Base-by-base conservation (phyloP, 2,797 vertebrate species). In the Arnoldichthys spilopterus region DNA sequence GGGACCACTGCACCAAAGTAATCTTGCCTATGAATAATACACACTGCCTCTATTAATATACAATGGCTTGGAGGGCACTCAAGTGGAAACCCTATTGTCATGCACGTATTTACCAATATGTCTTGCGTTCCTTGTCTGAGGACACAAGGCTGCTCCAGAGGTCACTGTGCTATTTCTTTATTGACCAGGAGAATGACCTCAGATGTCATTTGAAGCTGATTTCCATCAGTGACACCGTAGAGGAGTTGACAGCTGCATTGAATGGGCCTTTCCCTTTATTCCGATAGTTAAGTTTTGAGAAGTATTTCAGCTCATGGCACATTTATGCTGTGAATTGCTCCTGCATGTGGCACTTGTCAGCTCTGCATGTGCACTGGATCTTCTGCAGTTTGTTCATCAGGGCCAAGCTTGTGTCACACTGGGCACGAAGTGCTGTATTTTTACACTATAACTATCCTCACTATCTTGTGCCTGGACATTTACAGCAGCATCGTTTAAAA, bases 21-120 rank as follows among this genome's bases (percentile, higher is more conserved):
- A 86, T 85, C 85, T 81, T 84, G 85, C 74, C 82, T 83, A 93
- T 95, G 85, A 94, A 95, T 94, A 91, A 95, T 93, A 90, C 82
- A 94, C 86, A 18, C 68, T 18, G 45, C 3, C 90, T 86, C 89
- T 89, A 92, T 93, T 92, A 92, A 90, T 93, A 90, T 87, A 85
- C 61, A 87, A 90, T 88, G 86, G 53, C 1, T 0, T 82, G 76
- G 80, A 82, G 84, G 82, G 84, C 81, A 78, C 86, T 86, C 82
- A 59, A 86, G 74, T 83, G 82, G 62, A 90, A 81, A 85, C 88
- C 83, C 90, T 83, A 89, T 86, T 86, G 85, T 87, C 79, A 77
- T 81, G 79, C 72, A 80, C 85, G 86, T 87, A 90, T 91, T 92
- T 88, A 85, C 84, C 74, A 81, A 80, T 78, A 88, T 78, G 84